Conservation (phyloP, 2,113 vertebrate species). For the Drymodes brunneopygia region DNA sequence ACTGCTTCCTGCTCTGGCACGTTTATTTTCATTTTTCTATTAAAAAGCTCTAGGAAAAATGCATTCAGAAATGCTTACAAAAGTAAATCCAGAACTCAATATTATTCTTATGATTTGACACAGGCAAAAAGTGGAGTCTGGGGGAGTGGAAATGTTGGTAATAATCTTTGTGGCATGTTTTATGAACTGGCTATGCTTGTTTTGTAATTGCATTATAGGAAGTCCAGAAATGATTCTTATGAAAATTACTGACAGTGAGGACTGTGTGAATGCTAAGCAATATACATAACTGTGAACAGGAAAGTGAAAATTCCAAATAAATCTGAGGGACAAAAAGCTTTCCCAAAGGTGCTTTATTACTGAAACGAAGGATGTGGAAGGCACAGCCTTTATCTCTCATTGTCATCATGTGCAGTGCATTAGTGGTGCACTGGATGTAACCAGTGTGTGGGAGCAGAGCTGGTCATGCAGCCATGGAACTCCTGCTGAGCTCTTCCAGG, state of each 20-base stretch:
- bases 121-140: neutral
- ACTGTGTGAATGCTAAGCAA: neutral
- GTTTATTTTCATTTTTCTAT: neutral
- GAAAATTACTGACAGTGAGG: neutral
- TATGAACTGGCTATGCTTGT: neutral
- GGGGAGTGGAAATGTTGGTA: neutral
- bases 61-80: neutral
- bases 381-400: neutral
- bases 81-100: neutral
- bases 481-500: neutral
- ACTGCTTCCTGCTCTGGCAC: neutral
- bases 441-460: neutral
- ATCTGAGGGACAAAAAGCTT: neutral
- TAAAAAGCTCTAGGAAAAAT: neutral
- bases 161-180: neutral
- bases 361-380: neutral
- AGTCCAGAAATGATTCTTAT: neutral
- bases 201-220: neutral
- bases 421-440: neutral
- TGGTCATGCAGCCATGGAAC: neutral
- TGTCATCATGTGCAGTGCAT: neutral
- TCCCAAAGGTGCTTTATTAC: neutral
- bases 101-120: neutral
- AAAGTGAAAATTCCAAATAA: neutral
- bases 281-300: neutral